A percentile compares a stretch with the other conserved stretches of the same genome.
These are phyloP conservation scores for Sminthurides aquaticus DNA, from an alignment of 2,888 invertebrate species.

Conservation along the genomic window DNA sequence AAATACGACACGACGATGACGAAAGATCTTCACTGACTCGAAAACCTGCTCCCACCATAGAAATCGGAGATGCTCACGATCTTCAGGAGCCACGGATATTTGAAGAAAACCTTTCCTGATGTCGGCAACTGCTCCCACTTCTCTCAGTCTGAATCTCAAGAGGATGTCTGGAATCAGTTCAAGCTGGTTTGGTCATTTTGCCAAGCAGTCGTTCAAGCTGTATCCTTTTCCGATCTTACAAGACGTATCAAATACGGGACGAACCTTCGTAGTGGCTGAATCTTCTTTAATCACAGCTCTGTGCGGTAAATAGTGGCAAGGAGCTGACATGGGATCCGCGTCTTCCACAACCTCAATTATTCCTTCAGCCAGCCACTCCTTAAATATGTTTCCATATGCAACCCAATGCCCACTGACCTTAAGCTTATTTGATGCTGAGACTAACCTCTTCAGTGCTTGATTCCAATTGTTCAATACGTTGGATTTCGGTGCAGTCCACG, in stretches of 20 bases:
- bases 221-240: conserved; percentile 6
- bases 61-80: conserved; percentile 43
- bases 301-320: conserved; percentile 26
- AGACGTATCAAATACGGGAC: conserved; percentile 6
- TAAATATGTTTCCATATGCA: not conserved
- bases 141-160: conserved; percentile 1
- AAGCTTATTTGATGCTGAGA: not conserved
- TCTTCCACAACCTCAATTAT: conserved; percentile 1
- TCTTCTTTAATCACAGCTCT: conserved; percentile 27
- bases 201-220: conserved; percentile 33
- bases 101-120: conserved; percentile 44
- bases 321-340: not conserved
- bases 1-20: too few species aligned
- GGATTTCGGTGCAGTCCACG: not conserved
- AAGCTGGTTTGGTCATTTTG: conserved; percentile 28
- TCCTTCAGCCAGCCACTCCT: not conserved
- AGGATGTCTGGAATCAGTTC: conserved; percentile 24
- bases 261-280: not conserved
- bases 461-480: not conserved
- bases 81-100: conserved; percentile 36
- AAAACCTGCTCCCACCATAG: conserved; percentile 35
- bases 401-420: not conserved
- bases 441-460: not conserved
- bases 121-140: conserved; percentile 37
- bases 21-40: not conserved